These are phyloP conservation scores for Cotesia glomerata DNA, from an alignment of 1,140 invertebrate species.

Conservation along the genomic window DNA sequence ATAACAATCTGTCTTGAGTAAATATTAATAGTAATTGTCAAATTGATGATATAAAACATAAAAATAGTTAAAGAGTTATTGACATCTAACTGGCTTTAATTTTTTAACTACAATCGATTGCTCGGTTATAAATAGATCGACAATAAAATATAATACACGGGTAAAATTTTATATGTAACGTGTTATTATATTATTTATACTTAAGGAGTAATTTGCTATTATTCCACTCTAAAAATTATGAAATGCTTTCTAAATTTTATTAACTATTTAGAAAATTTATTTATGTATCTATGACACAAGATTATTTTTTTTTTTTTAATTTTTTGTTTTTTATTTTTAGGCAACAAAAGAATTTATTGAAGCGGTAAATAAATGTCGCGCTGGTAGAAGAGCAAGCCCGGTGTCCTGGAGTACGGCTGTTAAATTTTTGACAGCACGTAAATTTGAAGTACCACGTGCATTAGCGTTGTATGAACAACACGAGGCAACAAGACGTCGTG, in stretches of 20 bases:
- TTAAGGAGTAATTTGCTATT: conserved; percentile 5
- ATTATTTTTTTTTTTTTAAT: conserved; percentile 19
- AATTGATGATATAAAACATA: background rate
- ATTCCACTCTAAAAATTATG: conserved; percentile 16
- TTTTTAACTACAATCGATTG: too few relatives aligned
- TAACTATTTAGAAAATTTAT: background rate
- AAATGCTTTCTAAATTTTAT: background rate
- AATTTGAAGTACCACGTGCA: conserved; percentile 91
- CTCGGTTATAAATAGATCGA: too few relatives aligned
- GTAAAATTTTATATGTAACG: background rate
- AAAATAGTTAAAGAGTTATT: too few relatives aligned
- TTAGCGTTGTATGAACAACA: conserved; percentile 89
- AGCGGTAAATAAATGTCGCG: conserved; percentile 71
- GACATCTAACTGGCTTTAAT: too few relatives aligned
- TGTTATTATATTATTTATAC: conserved; percentile 6
- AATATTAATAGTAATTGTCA: background rate
- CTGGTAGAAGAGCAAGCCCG: conserved; percentile 66
- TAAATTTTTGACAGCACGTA: conserved; percentile 93
- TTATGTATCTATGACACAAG: background rate
- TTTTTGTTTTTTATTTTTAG: conserved; percentile 56
- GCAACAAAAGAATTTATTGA: conserved; percentile 81
- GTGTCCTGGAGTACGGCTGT: conserved; percentile 85
- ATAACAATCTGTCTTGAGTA: too few relatives aligned
- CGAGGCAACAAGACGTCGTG: conserved; percentile 83
- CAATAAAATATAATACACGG: background rate